Conservation (phyloP, 2,888 invertebrate genomes). For the Bruchidius siliquastri region DNA sequence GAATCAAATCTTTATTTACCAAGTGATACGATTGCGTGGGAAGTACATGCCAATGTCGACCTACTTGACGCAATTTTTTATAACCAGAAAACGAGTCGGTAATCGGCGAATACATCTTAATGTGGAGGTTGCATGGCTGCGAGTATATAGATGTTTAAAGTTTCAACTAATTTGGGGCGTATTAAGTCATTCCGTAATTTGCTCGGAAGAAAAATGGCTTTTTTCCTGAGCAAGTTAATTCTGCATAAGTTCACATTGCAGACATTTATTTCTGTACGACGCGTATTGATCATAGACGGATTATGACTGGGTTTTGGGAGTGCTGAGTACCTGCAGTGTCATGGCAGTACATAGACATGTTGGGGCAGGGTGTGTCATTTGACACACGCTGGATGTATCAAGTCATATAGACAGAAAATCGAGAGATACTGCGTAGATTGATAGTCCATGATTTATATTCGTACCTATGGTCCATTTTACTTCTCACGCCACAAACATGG, state of each 20-base stretch:
- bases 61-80: not conserved
- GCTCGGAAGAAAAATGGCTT: not conserved
- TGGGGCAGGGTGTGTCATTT: too few species aligned
- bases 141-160: not conserved
- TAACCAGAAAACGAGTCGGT: not conserved
- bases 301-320: not conserved
- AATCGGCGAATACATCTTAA: not conserved
- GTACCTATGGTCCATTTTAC: too few species aligned
- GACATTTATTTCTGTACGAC: not conserved
- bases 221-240: not conserved
- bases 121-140: not conserved
- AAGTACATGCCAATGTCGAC: too few species aligned
- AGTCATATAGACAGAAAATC: too few species aligned
- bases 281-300: not conserved
- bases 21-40: too few species aligned
- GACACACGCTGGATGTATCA: too few species aligned
- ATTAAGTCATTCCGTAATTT: not conserved
- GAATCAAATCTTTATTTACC: too few species aligned
- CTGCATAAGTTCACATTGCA: not conserved
- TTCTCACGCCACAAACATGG: too few species aligned
- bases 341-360: too few species aligned
- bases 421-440: too few species aligned
- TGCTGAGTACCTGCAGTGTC: not conserved
- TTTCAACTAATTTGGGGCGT: not conserved
- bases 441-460: too few species aligned